A percentile compares a stretch with the other conserved stretches of the same genome.
Conservation (phyloP, 2,113 vertebrate species). For the Dissostichus mawsoni region DNA sequence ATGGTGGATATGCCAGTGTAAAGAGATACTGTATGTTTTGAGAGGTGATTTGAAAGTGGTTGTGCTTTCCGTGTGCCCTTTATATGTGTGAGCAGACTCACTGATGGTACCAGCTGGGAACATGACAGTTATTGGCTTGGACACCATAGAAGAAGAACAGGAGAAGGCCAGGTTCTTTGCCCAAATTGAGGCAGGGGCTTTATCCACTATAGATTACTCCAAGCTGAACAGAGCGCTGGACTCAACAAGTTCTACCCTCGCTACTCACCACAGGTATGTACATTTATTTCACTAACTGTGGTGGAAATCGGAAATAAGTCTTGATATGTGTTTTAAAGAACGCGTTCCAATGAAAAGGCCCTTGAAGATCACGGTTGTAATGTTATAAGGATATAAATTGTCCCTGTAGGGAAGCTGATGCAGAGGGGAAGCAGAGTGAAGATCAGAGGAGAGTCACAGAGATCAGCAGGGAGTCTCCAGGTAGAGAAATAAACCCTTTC, state of each 20-base stretch:
- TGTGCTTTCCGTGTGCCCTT: not conserved
- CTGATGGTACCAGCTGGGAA: conserved; percentile 70
- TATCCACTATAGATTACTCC: conserved; percentile 88
- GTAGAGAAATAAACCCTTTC: conserved; percentile 3
- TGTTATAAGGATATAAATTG: conserved; percentile 9
- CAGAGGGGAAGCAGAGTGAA: conserved; percentile 23
- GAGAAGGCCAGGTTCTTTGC: conserved; percentile 92
- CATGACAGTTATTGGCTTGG: conserved; percentile 79
- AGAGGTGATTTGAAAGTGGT: too few relatives aligned
- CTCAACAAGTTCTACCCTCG: conserved; percentile 78
- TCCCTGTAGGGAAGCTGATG: conserved; percentile 57
- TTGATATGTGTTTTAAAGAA: too few relatives aligned
- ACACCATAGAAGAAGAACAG: conserved; percentile 91
- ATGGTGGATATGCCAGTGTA: too few relatives aligned
- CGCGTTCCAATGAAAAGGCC: not conserved
- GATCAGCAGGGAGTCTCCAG: conserved; percentile 38
- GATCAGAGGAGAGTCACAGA: conserved; percentile 6
- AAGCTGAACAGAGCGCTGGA: conserved; percentile 90
- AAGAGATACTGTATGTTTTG: too few relatives aligned
- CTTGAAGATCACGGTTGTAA: not conserved
- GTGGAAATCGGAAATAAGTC: too few relatives aligned
- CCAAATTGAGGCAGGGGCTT: conserved; percentile 85
- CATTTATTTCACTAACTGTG: too few relatives aligned
- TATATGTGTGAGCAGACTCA: conserved; percentile 75
- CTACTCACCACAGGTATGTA: conserved; percentile 61